Conservation (phyloP, 1,140 invertebrate genomes). For the Dendroctonus valens region DNA sequence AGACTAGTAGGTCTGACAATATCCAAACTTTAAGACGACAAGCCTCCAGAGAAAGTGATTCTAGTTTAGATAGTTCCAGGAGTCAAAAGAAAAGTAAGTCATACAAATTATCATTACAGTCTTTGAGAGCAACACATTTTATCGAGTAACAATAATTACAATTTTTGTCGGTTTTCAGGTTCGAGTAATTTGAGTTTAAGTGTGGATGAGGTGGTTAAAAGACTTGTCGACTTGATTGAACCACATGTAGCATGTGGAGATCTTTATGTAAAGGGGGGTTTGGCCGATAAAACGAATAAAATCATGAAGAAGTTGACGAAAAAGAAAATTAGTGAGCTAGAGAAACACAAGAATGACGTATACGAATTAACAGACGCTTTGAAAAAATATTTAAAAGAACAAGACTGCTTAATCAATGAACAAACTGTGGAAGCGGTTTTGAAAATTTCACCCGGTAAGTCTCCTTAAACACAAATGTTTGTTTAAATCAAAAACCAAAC, state of each 20-base stretch:
- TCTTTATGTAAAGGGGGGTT: slow-evolving; percentile 38
- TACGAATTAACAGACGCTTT: slow-evolving; percentile 37
- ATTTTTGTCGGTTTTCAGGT: slow-evolving; percentile 23
- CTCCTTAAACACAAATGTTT: background rate
- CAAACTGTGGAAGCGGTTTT: slow-evolving; percentile 67
- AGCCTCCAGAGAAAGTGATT: slow-evolving; percentile 33
- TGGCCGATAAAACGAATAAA: slow-evolving; percentile 37
- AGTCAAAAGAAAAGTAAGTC: slow-evolving; percentile 33
- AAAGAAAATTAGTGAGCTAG: slow-evolving; percentile 36
- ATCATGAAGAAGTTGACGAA: slow-evolving; percentile 40
- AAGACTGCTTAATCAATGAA: slow-evolving; percentile 81
- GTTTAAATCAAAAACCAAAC: background rate
- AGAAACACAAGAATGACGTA: slow-evolving; percentile 38
- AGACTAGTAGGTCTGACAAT: background rate
- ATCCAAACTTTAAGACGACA: slow-evolving; percentile 16
- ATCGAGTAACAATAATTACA: too few relatives aligned
- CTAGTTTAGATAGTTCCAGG: slow-evolving; percentile 30
- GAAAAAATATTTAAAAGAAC: slow-evolving; percentile 38
- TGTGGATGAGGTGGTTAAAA: slow-evolving; percentile 36
- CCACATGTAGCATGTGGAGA: slow-evolving; percentile 29
- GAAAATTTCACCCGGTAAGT: slow-evolving; percentile 27
- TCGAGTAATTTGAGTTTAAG: slow-evolving; percentile 32
- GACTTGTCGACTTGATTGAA: slow-evolving; percentile 38
- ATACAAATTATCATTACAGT: background rate
- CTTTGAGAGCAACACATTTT: background rate